Evolutionary conservation across 1,140 invertebrate genomes (phyloP), one percentile per base, ranked within the genome.

Genomic region (Forficula auricularia): DNA sequence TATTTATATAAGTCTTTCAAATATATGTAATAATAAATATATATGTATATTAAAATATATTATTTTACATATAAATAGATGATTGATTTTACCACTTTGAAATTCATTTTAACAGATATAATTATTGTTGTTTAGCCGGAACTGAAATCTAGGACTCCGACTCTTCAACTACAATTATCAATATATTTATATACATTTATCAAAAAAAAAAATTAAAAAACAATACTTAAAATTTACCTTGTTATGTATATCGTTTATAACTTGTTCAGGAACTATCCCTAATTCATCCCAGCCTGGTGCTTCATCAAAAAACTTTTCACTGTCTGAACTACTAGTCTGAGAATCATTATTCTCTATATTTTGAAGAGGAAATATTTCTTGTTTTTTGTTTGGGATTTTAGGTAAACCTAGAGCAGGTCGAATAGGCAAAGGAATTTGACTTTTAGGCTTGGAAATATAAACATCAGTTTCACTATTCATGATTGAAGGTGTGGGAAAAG

Each of bases 201-300:
- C 19, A 22, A 38, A 45, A 44, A 50, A 43, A 8, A 42, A 44
- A 37, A 46, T 42, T 15, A 38, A 48, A 43, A 13, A n/a, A 19
- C 14, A 20, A 37, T 16, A 40, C 19, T 34, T 35, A 19, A 27
- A 27, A 20, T 59, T 67, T 49, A 71, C 70, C 58, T 67, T 68
- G 31, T 67, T 67, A 34, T 67, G 61, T 19, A 72, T 52, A 46
- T 71, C 62, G 40, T 63, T 55, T 18, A 72, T 46, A 4, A 66
- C 61, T 45, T 63, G 57, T 30, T 63, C 58, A 49, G 62, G 60
- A 2, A 71, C 63, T 45, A 70, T 54, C 8, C 63, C 63, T 13
- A 70, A 48, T 8, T 69, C 66, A 45, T 71, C 67, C 67, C 68
- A 71, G 32, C 49, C 58, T 0, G 52, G 55, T 35, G 63, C 62